phyloP scores from a whole-genome alignment of 2,797 vertebrate genomes.

The Ambastaia sidthimunki region DNA sequence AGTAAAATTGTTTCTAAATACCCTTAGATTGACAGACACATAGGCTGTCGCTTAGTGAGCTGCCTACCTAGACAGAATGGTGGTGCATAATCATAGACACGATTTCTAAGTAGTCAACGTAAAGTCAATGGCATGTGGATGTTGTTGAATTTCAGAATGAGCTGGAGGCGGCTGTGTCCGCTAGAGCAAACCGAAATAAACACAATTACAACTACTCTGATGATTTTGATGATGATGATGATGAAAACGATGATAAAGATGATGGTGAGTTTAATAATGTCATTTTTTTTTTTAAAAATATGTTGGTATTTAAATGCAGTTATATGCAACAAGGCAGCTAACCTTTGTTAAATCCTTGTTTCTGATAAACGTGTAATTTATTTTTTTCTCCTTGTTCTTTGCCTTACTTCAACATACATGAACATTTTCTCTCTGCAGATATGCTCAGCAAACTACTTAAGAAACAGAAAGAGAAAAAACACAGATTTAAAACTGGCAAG shows the following conservation, averaged over 20 bases:
- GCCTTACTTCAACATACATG: not conserved
- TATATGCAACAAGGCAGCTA: not conserved
- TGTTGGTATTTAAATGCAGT: not conserved
- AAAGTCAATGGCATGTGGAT: not conserved
- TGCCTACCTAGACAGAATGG: not conserved
- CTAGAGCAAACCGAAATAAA: slow-evolving; percentile 73
- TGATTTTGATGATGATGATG: slow-evolving; percentile 81
- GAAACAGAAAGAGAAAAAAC: slow-evolving; percentile 70
- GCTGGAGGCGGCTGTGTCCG: slow-evolving; percentile 80
- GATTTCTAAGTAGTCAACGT: no score
- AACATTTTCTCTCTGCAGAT: slow-evolving; percentile 66
- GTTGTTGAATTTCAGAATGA: slow-evolving; percentile 78
- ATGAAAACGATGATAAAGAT: slow-evolving; percentile 69
- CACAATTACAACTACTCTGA: slow-evolving; percentile 77
- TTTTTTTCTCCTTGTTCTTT: not conserved
- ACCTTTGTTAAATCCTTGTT: not conserved
- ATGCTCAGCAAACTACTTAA: slow-evolving; percentile 72
- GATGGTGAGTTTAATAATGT: not conserved
- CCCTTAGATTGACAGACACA: not conserved
- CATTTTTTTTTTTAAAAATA: not conserved
- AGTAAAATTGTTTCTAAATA: not conserved
- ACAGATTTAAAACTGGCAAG: slow-evolving; percentile 65
- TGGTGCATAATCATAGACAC: no score
- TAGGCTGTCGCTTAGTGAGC: not conserved
- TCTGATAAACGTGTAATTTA: not conserved